Evolutionary conservation across 2,113 vertebrate species (phyloP), one percentile per base, ranked within the genome.

Genomic region (Manacus vitellinus): DNA sequence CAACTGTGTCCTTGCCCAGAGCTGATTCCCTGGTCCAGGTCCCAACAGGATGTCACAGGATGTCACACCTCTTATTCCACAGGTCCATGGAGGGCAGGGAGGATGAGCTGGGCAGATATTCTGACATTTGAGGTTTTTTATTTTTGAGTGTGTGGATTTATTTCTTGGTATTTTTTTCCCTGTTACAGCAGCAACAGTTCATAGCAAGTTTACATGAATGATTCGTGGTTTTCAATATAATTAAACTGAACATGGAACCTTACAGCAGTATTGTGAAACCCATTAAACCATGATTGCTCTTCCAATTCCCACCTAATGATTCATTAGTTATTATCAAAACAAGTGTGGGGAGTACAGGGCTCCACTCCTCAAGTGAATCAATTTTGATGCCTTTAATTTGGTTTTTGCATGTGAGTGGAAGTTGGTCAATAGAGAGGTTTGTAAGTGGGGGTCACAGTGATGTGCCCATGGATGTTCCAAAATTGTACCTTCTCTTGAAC

Each of bases 241-340:
- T 92, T 95, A 94, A 94, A 72, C 61, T 11, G 25, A 49, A 72
- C 85, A 81, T 8, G 49, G 65, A 75, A 39, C 24, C 63, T 54
- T 89, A 35, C 30, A 67, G 63, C 31, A 74, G 18, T 51, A 74
- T 91, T 3, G 21, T 88, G 68, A 86, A 96, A 88, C 59, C 37
- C 88, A 95, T 90, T 83, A 91, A 88, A 71, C 9, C 23, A 3
- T 87, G 86, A 94, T 85, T 95, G 62, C 44, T 89, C 61, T 71
- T 92, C 56, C 3, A 0, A 91, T 85, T 91, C 52, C 43, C 52
- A 77, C 43, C 33, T 78, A 89, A 89, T 43, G 44, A 82, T 75
- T 87, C 80, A 61, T 95, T 91, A 81, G 52, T 59, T 83, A 56
- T 78, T 78, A 95, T 68, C 49, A 79, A 81, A 92, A 85, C 44